A percentile compares a stretch with the other conserved stretches of the same genome.
Conservation (phyloP, 2,113 vertebrate genomes). For the Pteropus alecto region DNA sequence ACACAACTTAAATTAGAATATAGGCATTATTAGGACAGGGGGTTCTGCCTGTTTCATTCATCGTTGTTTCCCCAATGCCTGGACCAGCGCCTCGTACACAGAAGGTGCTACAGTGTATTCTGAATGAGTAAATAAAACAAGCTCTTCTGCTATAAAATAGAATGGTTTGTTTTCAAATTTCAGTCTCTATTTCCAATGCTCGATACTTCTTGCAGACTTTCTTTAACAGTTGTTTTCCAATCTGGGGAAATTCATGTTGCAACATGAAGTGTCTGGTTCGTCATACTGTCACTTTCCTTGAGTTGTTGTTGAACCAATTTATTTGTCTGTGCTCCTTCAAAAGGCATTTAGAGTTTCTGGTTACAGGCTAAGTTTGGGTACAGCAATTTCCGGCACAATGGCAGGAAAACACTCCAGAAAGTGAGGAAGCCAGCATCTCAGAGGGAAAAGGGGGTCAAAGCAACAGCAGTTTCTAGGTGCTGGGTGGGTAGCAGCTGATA, state of each 20-base stretch:
- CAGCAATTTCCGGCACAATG: accelerated
- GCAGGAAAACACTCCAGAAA: not conserved
- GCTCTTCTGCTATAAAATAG: not conserved
- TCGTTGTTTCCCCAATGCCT: not conserved
- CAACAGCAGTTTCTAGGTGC: not conserved
- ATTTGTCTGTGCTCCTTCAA: not conserved
- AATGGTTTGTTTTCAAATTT: not conserved
- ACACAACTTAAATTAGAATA: not conserved
- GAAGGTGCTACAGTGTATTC: not conserved
- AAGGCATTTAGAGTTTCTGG: not conserved
- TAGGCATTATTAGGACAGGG: not conserved
- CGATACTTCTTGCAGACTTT: not conserved
- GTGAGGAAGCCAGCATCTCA: not conserved
- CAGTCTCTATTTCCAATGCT: not conserved
- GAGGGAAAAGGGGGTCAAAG: not conserved
- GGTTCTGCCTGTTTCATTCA: not conserved
- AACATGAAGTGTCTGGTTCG: not conserved
- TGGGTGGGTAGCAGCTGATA: too few relatives aligned
- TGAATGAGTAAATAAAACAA: not conserved
- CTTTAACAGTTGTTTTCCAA: not conserved
- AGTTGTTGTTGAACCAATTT: not conserved
- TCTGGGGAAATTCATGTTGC: not conserved
- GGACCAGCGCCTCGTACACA: not conserved
- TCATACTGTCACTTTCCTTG: not conserved
- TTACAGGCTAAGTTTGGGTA: not conserved